Conservation (phyloP, 2,888 invertebrate genomes). For the Tipula lateralis region DNA sequence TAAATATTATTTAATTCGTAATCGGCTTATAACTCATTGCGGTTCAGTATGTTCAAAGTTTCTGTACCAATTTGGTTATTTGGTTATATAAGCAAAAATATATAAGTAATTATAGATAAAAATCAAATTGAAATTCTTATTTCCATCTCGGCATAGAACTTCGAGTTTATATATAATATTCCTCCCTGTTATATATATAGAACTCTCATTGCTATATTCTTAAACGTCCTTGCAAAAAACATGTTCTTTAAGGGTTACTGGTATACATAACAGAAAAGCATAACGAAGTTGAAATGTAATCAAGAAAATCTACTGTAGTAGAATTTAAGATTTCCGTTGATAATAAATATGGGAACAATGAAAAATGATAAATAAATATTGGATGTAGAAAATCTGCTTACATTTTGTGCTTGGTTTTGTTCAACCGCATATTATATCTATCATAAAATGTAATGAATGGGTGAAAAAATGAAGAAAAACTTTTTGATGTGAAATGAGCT, state of each 20-base stretch:
- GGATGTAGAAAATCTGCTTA: constrained; percentile 1
- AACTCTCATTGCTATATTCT: too few relatives aligned
- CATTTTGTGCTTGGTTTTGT: not conserved
- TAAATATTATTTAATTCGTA: not conserved
- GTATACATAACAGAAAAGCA: not conserved
- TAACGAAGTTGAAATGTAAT: not conserved
- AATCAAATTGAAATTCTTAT: not conserved
- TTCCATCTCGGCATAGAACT: not conserved
- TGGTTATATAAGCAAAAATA: not conserved
- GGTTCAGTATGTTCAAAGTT: not conserved
- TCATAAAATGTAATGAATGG: constrained; percentile 1
- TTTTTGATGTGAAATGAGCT: not conserved
- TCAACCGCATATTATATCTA: not conserved
- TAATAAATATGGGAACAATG: not conserved
- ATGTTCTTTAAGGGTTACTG: too few relatives aligned
- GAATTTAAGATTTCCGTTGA: not conserved
- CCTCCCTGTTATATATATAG: too few relatives aligned
- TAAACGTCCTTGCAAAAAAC: not conserved
- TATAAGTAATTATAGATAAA: not conserved
- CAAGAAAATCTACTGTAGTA: not conserved
- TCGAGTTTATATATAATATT: not conserved
- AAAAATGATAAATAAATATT: not conserved
- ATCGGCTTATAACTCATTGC: not conserved
- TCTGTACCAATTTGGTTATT: not conserved
- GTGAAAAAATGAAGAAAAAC: not conserved